Percentiles rank a stretch among this genome's conserved stretches.
Evolutionary conservation across 2,888 invertebrate genomes (phyloP).

Genomic region (Colletes collaris): DNA sequence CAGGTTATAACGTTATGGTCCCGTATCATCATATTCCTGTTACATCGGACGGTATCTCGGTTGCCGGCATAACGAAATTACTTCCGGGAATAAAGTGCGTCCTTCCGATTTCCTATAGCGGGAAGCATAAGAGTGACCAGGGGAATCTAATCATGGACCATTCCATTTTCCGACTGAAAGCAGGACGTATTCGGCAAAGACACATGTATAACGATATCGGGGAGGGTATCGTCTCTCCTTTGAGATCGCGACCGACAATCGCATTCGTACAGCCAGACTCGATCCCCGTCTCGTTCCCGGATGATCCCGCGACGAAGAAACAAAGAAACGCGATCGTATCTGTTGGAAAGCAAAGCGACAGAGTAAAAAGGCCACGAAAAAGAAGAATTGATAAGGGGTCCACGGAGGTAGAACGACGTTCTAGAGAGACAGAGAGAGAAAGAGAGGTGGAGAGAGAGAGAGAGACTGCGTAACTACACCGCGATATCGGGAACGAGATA

Average conservation of each 20-base stretch:
- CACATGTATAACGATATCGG: slow-evolving; percentile 1
- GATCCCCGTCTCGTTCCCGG: background rate
- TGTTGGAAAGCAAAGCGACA: background rate
- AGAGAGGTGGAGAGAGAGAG: background rate
- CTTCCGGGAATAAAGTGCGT: background rate
- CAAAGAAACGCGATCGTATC: slow-evolving; percentile 36
- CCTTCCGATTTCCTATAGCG: slow-evolving; percentile 8
- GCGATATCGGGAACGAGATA: slow-evolving; percentile 62
- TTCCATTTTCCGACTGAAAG: background rate
- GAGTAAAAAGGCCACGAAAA: slow-evolving; percentile 4
- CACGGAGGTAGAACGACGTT: background rate
- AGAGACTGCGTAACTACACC: slow-evolving; percentile 39
- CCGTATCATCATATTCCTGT: too few relatives aligned
- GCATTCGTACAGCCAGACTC: slow-evolving; percentile 4
- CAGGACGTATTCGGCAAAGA: background rate
- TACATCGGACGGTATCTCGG: background rate
- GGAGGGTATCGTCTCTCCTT: background rate
- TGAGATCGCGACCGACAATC: slow-evolving; percentile 10
- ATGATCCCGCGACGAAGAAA: slow-evolving; percentile 21
- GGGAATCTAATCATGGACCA: slow-evolving; percentile 22
- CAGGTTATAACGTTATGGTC: too few relatives aligned
- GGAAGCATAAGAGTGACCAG: background rate
- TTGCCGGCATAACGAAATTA: background rate
- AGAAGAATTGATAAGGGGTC: slow-evolving; percentile 29
- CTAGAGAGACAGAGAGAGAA: background rate